Evolutionary conservation across 1,140 invertebrate genomes (phyloP), one percentile per base, ranked within the genome.

Genomic region (Chironomus striatipennis): DNA sequence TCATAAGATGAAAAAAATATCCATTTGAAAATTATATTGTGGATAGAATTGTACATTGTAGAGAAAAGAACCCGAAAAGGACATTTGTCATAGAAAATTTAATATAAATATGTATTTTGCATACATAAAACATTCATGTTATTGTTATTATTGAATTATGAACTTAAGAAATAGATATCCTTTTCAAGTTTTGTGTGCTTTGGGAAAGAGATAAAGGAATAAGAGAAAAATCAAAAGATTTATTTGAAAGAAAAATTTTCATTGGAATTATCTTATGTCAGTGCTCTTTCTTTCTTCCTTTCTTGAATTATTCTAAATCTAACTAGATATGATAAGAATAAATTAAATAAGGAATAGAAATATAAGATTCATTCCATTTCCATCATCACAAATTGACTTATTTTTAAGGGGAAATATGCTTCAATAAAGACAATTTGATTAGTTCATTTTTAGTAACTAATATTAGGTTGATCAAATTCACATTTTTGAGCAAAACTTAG

Each of bases 1-100:
- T 57, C 24, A 34, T 57, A 12, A 57, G 47, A n/a, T n/a, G n/a
- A 57, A 47, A 47, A 57, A 57, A 57, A 57, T 57, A n/a, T 57
- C 47, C 47, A 57, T 70, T 70, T 21, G 65, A 70, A 70, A 70
- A 70, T 70, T 70, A 70, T 70, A 9, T 20, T 17, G 18, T 18
- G 18, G 18, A 18, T 5, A 70, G 65, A 15, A 20, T 2, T 70
- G n/a, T 57, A 57, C 12, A n/a, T 57, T n/a, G 47, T 57, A 18
- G 65, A 67, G 64, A 8, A n/a, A 70, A 70, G 18, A 70, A 18
- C 65, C 20, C 17, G 17, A 70, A 70, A 70, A 70, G 65, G 65
- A 70, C 65, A 70, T 70, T 70, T 70, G 65, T 70, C 65, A 70
- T 70, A 70, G 65, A 70, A 70, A 70, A 70, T 70, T 70, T 70